A percentile compares a stretch with the other conserved stretches of the same genome.
phyloP scores from a whole-genome alignment of 2,888 invertebrate genomes.

The Chymomyza caudatula region DNA sequence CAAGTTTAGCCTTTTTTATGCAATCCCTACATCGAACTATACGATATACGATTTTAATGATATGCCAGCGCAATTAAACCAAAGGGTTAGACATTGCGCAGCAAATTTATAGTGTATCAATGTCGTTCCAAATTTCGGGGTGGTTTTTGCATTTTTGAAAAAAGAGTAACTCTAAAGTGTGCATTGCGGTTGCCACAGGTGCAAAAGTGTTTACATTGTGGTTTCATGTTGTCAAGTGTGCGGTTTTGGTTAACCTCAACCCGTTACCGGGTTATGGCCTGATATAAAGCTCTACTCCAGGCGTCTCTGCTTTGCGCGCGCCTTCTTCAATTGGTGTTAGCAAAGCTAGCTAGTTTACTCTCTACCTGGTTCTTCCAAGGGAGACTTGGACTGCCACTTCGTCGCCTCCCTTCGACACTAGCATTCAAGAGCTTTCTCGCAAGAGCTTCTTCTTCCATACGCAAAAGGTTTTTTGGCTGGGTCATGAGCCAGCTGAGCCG shows the following conservation, averaged over 20 bases:
- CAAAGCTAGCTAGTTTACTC: no score
- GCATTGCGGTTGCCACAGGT: constrained; percentile 36
- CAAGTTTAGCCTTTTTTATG: neutral
- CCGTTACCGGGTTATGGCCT: no score
- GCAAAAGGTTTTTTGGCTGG: no score
- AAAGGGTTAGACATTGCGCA: constrained; percentile 26
- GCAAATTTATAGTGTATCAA: neutral
- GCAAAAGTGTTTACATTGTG: constrained; percentile 39
- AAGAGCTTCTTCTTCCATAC: no score
- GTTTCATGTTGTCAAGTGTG: constrained; percentile 6
- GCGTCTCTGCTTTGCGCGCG: no score
- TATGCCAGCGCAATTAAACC: constrained; percentile 10
- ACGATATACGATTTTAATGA: neutral
- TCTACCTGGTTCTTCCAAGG: no score
- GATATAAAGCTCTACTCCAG: no score
- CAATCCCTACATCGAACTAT: neutral
- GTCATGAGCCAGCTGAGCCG: no score
- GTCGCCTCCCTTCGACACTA: no score
- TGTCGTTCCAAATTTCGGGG: neutral
- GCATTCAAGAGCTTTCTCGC: no score
- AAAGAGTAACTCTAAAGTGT: neutral
- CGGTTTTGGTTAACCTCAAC: neutral
- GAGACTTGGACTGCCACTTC: no score
- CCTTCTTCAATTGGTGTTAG: no score
- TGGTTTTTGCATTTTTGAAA: neutral